phyloP scores from a whole-genome alignment of 2,888 invertebrate species.

The Baccha elongata region DNA sequence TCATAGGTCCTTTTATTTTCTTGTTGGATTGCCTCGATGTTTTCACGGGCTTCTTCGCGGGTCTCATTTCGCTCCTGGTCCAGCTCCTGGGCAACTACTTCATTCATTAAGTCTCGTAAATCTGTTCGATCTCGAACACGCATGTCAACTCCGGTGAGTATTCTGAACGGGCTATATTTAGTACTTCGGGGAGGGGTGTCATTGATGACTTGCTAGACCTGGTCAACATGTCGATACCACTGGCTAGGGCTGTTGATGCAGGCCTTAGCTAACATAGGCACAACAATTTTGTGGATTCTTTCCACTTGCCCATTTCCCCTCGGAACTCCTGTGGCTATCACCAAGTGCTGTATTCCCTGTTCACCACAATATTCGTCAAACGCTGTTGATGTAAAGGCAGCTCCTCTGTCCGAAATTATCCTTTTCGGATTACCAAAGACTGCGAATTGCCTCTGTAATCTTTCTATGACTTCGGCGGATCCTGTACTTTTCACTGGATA shows the following conservation, averaged over 20 bases:
- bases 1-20: slow-evolving; percentile 9
- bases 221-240: slow-evolving; percentile 75
- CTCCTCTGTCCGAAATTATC: slow-evolving; percentile 79
- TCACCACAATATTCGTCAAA: slow-evolving; percentile 77
- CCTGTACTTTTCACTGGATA: slow-evolving; percentile 77
- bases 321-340: slow-evolving; percentile 50
- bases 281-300: slow-evolving; percentile 76
- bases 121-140: background rate
- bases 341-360: background rate
- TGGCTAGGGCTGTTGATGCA: slow-evolving; percentile 75
- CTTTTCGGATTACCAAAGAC: slow-evolving; percentile 69
- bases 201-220: slow-evolving; percentile 73
- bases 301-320: slow-evolving; percentile 79
- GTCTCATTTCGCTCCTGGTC: slow-evolving; percentile 6
- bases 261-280: slow-evolving; percentile 77
- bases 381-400: slow-evolving; percentile 77
- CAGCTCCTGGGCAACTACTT: background rate
- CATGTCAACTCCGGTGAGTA: slow-evolving; percentile 37
- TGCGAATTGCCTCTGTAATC: slow-evolving; percentile 62
- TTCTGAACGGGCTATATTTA: slow-evolving; percentile 18
- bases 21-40: slow-evolving; percentile 6
- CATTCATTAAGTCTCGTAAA: background rate
- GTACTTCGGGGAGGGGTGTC: slow-evolving; percentile 28
- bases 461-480: slow-evolving; percentile 71
- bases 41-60: background rate